phyloP scores from a whole-genome alignment of 2,888 invertebrate species.

The Zonitis immaculata region DNA sequence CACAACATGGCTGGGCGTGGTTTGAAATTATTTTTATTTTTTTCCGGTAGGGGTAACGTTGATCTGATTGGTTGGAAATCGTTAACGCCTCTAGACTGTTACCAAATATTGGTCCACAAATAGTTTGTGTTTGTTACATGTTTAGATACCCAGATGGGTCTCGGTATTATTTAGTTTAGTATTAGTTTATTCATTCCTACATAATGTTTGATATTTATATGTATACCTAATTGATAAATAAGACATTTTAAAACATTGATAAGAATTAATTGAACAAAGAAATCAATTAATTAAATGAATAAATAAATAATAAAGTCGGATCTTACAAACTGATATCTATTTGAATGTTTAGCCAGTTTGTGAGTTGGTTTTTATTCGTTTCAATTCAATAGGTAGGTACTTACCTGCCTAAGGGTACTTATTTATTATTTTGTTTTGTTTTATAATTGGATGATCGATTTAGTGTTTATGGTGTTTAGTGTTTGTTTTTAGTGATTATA shows the following conservation, averaged over 20 bases:
- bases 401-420: too few relatives aligned
- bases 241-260: not conserved
- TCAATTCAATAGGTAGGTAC: too few relatives aligned
- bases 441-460: too few relatives aligned
- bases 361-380: constrained; percentile 5
- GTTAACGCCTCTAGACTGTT: constrained; percentile 46
- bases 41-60: constrained; percentile 40
- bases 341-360: constrained; percentile 33
- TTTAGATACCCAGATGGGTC: constrained; percentile 49
- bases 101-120: constrained; percentile 52
- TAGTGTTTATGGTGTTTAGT: constrained; percentile 15
- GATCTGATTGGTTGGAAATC: constrained; percentile 40
- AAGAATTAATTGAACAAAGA: not conserved
- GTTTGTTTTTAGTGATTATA: constrained; percentile 5
- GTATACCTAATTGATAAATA: constrained; percentile 37
- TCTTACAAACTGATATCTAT: constrained; percentile 29
- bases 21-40: constrained; percentile 27
- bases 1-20: constrained; percentile 50
- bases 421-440: too few relatives aligned
- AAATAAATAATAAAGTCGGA: not conserved
- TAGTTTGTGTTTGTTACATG: constrained; percentile 51
- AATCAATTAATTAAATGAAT: constrained; percentile 4
- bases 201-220: constrained; percentile 35
- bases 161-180: constrained; percentile 44
- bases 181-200: constrained; percentile 43